These are phyloP conservation scores for Trichonephila clavata DNA, from an alignment of 1,140 invertebrate genomes.

Conservation along the genomic window DNA sequence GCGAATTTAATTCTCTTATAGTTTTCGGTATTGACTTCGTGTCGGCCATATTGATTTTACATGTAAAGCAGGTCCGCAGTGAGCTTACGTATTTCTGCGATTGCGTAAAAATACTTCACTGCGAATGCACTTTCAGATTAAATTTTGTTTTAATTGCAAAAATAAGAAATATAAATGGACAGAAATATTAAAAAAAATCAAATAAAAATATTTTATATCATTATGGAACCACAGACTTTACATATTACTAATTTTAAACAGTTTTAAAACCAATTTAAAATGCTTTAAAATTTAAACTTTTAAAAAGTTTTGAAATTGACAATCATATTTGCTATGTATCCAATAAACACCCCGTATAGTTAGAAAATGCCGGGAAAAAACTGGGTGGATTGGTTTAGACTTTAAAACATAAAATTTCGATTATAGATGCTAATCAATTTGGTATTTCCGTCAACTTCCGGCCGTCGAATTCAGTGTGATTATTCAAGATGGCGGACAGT, in stretches of 20 bases:
- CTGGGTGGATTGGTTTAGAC: background rate
- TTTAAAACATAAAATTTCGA: constrained; percentile 45
- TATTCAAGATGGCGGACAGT: constrained; percentile 77
- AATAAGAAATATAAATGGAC: background rate
- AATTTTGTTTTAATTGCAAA: constrained; percentile 47
- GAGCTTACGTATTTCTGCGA: constrained; percentile 39
- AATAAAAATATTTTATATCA: background rate
- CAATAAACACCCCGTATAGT: background rate
- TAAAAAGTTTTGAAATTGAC: constrained; percentile 73
- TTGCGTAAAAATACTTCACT: constrained; percentile 58
- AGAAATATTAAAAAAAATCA: background rate
- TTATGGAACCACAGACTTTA: background rate
- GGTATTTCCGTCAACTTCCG: constrained; percentile 77
- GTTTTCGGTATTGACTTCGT: constrained; percentile 8
- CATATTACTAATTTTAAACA: background rate
- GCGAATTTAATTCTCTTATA: background rate
- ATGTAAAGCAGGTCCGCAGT: constrained; percentile 63
- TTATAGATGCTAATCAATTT: constrained; percentile 76
- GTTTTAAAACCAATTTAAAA: constrained; percentile 69
- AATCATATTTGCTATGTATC: background rate
- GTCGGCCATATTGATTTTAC: constrained; percentile 72
- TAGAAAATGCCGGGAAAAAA: background rate
- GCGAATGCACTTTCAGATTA: constrained; percentile 63
- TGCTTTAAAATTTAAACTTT: constrained; percentile 75
- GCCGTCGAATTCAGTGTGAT: constrained; percentile 71